Conservation (phyloP, 2,797 vertebrate genomes). For the Cyprinodon diabolis region DNA sequence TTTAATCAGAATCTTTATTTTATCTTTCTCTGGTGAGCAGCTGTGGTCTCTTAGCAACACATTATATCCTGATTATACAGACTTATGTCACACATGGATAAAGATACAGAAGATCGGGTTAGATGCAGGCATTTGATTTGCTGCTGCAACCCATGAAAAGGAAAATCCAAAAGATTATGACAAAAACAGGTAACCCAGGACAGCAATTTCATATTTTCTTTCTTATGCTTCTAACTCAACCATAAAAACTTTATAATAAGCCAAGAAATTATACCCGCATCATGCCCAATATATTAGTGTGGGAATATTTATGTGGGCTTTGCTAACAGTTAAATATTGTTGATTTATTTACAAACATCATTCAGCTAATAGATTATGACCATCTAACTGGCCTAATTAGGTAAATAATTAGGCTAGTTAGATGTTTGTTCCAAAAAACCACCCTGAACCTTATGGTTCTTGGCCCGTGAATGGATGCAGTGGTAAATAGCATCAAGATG, state of each 20-base stretch:
- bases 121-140: too few species aligned
- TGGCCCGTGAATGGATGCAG: too few species aligned
- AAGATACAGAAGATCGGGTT: too few species aligned
- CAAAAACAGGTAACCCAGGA: constrained; percentile 11
- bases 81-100: constrained; percentile 66
- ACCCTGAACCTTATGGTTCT: not conserved
- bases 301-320: constrained; percentile 25
- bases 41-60: constrained; percentile 57
- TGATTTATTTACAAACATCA: constrained; percentile 7
- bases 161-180: too few species aligned
- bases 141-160: too few species aligned
- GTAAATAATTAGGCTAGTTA: not conserved
- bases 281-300: constrained; percentile 48
- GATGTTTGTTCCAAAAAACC: not conserved
- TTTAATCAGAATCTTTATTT: constrained; percentile 43
- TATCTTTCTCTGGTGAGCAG: constrained; percentile 58
- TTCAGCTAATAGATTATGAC: not conserved
- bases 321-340: constrained; percentile 19
- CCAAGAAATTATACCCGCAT: constrained; percentile 30
- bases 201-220: constrained; percentile 63
- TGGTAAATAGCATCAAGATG: not conserved
- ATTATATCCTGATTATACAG: constrained; percentile 51
- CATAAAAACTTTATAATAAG: constrained; percentile 54
- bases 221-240: constrained; percentile 21
- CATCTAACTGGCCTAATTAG: not conserved